Base-by-base conservation (phyloP, 2,888 invertebrate species). In the Myathropa florea region DNA sequence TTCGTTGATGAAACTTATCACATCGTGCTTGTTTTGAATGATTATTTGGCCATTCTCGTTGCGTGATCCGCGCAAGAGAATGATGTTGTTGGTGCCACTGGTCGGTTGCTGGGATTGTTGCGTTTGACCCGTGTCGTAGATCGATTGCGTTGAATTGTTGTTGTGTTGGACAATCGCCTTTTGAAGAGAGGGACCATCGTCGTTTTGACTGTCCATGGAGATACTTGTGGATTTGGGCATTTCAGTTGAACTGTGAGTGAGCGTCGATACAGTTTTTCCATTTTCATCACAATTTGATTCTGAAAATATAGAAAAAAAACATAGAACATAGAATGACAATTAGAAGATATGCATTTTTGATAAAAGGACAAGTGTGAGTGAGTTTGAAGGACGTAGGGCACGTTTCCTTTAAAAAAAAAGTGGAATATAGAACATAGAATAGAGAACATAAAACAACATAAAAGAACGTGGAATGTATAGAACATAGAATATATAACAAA, bases 31-130 rank as follows among this genome's bases (percentile, higher is more conserved):
- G 88, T 93, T 93, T 89, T 93, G 93, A 85, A 93, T 92, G 81
- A 93, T 92, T 88, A 93, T 93, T 90, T 93, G 93, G 72, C 93
- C 93, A 89, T 93, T 93, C 89, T 93, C 93, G 68, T 92, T 92
- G 87, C 93, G 92, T 73, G 93, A 91, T 75, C 93, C 93, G 77
- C 93, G 93, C 89, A 93, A 89, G 86, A 93, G 90, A 60, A 93
- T 92, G 67, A 93, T 92, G 88, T 93, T 93, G 78, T 90, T 91
- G 85, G 88, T 89, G 88, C 71, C 88, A 61, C 73, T 83, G 78
- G 65, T 83, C 46, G 68, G 30, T 67, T 89, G 90, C 28, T 89
- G 89, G 23, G 89, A 90, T 63, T 89, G 89, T 23, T 89, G 89
- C 28, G 89, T 90, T 64, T 90, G 90, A 61, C 90, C 89, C 89